These are phyloP conservation scores for Tachyglossus aculeatus DNA, from an alignment of 2,797 vertebrate genomes.

Conservation along the genomic window DNA sequence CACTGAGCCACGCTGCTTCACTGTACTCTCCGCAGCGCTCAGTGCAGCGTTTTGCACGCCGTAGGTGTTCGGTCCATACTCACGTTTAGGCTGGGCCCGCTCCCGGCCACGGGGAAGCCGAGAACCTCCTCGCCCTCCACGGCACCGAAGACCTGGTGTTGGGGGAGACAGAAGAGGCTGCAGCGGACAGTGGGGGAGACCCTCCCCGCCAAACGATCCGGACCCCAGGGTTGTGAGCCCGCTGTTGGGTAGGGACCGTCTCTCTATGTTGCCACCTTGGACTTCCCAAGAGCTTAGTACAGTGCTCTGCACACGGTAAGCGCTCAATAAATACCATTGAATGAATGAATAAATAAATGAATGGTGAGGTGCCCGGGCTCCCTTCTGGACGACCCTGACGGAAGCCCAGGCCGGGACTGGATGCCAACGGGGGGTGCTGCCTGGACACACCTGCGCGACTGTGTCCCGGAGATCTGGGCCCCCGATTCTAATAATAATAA, in stretches of 20 bases:
- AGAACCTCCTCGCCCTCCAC: constrained; percentile 85
- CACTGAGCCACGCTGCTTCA: too few species aligned
- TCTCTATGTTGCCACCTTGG: too few species aligned
- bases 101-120: constrained; percentile 90
- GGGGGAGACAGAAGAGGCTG: not conserved
- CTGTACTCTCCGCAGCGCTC: too few species aligned
- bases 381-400: not conserved
- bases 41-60: too few species aligned
- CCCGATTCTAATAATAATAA: too few species aligned
- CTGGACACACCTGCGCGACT: too few species aligned
- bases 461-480: too few species aligned
- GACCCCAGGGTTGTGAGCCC: accelerated
- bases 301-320: accelerated
- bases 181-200: accelerated
- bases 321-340: too few species aligned
- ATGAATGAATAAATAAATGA: too few species aligned
- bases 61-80: too few species aligned
- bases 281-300: not conserved
- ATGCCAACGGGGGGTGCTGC: not conserved
- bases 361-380: not conserved
- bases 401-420: not conserved
- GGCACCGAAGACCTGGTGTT: constrained; percentile 87
- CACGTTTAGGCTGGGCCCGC: constrained; percentile 78
- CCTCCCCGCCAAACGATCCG: accelerated
- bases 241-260: not conserved